Evolutionary conservation across 2,113 vertebrate species (phyloP), one percentile per base, ranked within the genome.

Genomic region (Taurulus bubalis): DNA sequence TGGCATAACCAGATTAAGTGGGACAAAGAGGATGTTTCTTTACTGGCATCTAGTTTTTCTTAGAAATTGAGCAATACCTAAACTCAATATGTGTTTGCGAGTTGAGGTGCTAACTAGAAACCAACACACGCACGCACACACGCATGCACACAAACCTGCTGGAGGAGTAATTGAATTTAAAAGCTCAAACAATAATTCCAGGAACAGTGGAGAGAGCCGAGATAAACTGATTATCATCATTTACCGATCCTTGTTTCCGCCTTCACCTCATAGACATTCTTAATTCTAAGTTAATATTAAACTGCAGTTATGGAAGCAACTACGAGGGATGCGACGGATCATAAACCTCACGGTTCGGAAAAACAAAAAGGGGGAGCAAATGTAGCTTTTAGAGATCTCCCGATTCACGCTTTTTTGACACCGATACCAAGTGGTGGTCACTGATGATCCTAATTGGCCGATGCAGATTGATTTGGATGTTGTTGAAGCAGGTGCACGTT

Each of bases 21-120:
- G 38, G 59, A 77, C 55, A 76, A 89, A 87, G 76, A 85, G 81
- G 77, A 86, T 85, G 69, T 56, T 63, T 89, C 77, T 80, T 88
- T 68, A 65, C 38, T 73, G 65, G 55, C 74, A 82, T 87, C 75
- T 40, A 64, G 55, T 2, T 60, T 60, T 87, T 85, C 75, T 82
- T 47, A 40, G 75, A 88, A 77, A 82, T 75, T 32, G 62, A 59
- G 30, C 18, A 66, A 87, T 77, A 59, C 75, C 12, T n/a, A 64
- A 34, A 60, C 34, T 20, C 47, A 18, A 30, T 51, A 62, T 42
- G 20, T 42, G 51, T 62, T 62, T 58, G 18, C 62, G 22, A 75
- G n/a, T 28, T 75, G 28, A 60, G 47, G 45, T 55, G 80, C 26
- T 40, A 30, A 67, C 20, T 16, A 56, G 4, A 28, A 81, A 72